Evolutionary conservation across 2,113 vertebrate species (phyloP), one percentile per base, ranked within the genome.

Genomic region (Saimiri boliviensis): DNA sequence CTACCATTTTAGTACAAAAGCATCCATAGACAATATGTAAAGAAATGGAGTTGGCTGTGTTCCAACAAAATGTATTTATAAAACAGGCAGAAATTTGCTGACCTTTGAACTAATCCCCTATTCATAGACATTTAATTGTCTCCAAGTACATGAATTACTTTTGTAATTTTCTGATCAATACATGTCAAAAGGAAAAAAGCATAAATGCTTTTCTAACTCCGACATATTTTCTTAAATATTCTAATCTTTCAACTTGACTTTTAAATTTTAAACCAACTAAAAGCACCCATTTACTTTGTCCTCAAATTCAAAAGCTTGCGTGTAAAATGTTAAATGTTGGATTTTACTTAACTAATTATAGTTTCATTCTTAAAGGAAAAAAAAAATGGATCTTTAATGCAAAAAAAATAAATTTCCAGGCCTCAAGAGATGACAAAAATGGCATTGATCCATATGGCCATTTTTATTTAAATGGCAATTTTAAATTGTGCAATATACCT

Each of bases 121-220:
- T 17, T 97, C 60, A 77, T 89, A 27, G 27, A 56, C 84, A 21
- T 82, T 89, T 96, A 68, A 79, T 74, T 96, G 93, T 93, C 93
- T 86, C 35, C 23, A 86, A 96, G 84, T 19, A 91, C 74, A 45
- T 1, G 13, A 86, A 58, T 45, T 52, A 32, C 11, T 66, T 90
- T 74, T 54, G 20, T 84, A 85, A 76, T 87, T 70, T 92, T 77
- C 54, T 74, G 21, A 89, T 87, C 92, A 84, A 92, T 71, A 63
- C 32, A 56, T 68, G 52, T 6, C 25, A 77, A 86, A 82, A 94
- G 42, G 79, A 85, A 90, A 86, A 45, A 4, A 42, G 16, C 6
- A 89, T 47, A 49, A 40, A 83, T 9, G 37, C 71, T 88, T 86
- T 95, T 92, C 71, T 90, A 40, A 87, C 42, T 71, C 49, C 85